Evolutionary conservation across 2,113 vertebrate species (phyloP), one percentile per base, ranked within the genome.

Genomic region (Serinus canaria): DNA sequence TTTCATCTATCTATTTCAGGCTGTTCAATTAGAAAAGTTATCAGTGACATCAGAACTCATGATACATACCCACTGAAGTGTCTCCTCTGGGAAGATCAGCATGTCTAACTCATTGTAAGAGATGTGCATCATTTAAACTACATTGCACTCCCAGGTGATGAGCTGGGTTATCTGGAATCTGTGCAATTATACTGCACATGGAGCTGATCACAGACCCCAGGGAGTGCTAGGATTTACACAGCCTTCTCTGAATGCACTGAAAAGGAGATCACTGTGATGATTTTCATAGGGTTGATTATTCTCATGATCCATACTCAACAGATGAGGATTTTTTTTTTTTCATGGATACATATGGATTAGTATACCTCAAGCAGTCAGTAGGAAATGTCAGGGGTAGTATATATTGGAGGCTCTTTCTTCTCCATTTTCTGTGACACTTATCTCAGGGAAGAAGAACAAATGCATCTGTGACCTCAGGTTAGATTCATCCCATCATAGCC

Each of bases 11-110:
- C 35, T 83, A 6, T 87, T 97, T 94, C 75, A 86, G 69, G 30
- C 72, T 83, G 39, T 72, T 84, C 64, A 96, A 91, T 97, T 91
- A 95, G 85, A 92, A 83, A 77, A 94, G 72, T 93, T 95, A 93
- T 83, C 94, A 92, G 55, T 90, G 83, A 89, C 41, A 59, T 80
- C 88, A 85, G 55, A 63, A 59, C 39, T 84, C 67, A 27, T 90
- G 91, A 95, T 92, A 68, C 37, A 69, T 31, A 85, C 52, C 52
- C 74, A 60, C 69, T 83, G 64, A 94, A 85, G 35, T 39, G 67
- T 78, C 33, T 52, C 43, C 75, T 63, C 50, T 60, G 82, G 75
- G 68, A 90, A 94, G 85, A 94, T n/a, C 28, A 69, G 30, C 90
- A 72, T 6, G 23, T 31, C 43, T n/a, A 90, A 72, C 41, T 63